Conservation (phyloP, 23 tunicate genomes). For the Trididemnum nubilum region DNA sequence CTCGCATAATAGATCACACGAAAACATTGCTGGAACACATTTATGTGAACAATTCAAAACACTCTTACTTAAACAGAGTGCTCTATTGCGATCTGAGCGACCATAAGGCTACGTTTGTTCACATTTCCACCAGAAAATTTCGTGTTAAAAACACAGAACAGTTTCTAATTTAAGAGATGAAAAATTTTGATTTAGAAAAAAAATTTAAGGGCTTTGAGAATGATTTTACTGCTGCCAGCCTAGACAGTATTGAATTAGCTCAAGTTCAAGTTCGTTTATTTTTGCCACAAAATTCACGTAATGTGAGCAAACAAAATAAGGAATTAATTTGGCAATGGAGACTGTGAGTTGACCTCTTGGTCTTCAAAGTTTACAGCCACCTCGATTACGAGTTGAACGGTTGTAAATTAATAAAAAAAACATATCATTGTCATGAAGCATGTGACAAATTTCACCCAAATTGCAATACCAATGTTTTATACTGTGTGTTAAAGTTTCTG, state of each 20-base stretch:
- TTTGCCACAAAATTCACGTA: too few relatives aligned
- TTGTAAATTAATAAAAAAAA: too few relatives aligned
- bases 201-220: background rate
- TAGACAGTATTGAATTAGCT: background rate
- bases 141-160: background rate
- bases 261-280: background rate
- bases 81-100: background rate
- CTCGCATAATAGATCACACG: background rate
- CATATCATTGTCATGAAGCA: too few relatives aligned
- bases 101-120: background rate
- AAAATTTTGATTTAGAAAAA: background rate
- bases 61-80: background rate
- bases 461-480: too few relatives aligned
- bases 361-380: too few relatives aligned
- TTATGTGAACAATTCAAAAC: background rate
- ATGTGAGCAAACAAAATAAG: too few relatives aligned
- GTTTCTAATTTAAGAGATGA: background rate
- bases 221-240: background rate
- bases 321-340: too few relatives aligned
- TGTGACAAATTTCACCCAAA: too few relatives aligned
- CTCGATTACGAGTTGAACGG: too few relatives aligned
- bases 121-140: background rate
- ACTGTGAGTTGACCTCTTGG: too few relatives aligned
- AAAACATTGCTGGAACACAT: slow-evolving; percentile 3
- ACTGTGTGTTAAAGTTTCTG: too few relatives aligned